Percentiles rank a stretch among this genome's conserved stretches.
Evolutionary conservation across 2,797 vertebrate genomes (phyloP).

Genomic region (Lemur catta): DNA sequence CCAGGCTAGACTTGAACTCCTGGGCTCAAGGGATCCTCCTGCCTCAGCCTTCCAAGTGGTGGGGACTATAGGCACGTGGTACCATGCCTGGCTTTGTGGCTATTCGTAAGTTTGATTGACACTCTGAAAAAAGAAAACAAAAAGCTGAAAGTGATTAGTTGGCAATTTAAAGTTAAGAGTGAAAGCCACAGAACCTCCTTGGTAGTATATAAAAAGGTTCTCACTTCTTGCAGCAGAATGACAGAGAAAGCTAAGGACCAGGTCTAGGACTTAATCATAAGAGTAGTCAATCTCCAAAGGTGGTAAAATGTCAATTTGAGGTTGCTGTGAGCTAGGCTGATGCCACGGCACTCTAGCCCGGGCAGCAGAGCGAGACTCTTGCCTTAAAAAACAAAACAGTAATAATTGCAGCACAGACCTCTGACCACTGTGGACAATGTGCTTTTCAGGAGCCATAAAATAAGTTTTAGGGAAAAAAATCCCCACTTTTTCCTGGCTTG

Average conservation of each 20-base stretch:
- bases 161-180: slow-evolving; percentile 25
- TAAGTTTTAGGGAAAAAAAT: neutral
- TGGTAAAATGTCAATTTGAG: neutral
- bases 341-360: no score
- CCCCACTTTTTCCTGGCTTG: neutral
- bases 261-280: neutral
- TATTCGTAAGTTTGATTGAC: slow-evolving; percentile 27
- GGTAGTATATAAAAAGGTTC: neutral
- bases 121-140: neutral
- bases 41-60: no score
- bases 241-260: neutral
- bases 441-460: neutral
- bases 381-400: no score
- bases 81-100: no score
- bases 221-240: neutral
- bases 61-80: no score
- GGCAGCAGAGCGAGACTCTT: no score
- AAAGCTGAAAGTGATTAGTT: slow-evolving; percentile 22
- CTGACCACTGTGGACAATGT: neutral
- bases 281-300: neutral
- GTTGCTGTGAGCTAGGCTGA: no score
- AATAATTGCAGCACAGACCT: neutral
- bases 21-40: no score
- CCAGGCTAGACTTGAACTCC: no score
- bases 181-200: neutral